Evolutionary conservation across 2,888 invertebrate species (phyloP).

Genomic region (Pristionchus exspectatus): DNA sequence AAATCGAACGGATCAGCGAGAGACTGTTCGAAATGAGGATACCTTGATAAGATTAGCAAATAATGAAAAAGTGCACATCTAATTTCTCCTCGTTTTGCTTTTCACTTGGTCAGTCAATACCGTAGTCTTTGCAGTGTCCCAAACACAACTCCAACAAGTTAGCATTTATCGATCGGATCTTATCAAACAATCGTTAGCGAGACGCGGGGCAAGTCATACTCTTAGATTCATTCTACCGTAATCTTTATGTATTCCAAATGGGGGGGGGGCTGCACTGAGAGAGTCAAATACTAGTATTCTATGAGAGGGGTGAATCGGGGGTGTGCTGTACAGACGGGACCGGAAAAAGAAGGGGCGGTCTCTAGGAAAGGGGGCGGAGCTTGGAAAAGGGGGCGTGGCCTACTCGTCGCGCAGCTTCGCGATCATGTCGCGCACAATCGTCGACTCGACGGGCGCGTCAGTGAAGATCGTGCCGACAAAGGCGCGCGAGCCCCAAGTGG

Average conservation of each 20-base stretch:
- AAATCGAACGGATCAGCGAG: neutral
- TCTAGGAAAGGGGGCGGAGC: constrained; percentile 24
- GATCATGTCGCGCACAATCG: constrained; percentile 66
- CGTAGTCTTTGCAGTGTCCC: neutral
- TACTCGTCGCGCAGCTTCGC: constrained; percentile 59
- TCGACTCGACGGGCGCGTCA: constrained; percentile 68
- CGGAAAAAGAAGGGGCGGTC: neutral
- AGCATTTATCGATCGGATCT: constrained; percentile 27
- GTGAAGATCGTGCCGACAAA: constrained; percentile 76
- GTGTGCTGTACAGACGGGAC: neutral
- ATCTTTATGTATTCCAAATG: constrained; percentile 28
- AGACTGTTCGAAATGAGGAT: neutral
- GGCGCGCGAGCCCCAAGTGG: constrained; percentile 72
- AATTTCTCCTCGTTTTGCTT: neutral
- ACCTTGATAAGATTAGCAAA: neutral
- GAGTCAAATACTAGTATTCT: constrained; percentile 40
- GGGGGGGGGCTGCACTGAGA: neutral
- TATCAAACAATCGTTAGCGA: neutral
- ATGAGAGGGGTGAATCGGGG: neutral
- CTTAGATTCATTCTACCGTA: constrained; percentile 45
- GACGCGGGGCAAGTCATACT: constrained; percentile 27
- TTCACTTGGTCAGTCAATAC: neutral
- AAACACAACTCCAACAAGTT: neutral
- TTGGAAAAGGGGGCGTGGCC: constrained; percentile 25
- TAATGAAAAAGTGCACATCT: neutral